phyloP scores from a whole-genome alignment of 2,113 vertebrate genomes.

The Brachirus orientalis region DNA sequence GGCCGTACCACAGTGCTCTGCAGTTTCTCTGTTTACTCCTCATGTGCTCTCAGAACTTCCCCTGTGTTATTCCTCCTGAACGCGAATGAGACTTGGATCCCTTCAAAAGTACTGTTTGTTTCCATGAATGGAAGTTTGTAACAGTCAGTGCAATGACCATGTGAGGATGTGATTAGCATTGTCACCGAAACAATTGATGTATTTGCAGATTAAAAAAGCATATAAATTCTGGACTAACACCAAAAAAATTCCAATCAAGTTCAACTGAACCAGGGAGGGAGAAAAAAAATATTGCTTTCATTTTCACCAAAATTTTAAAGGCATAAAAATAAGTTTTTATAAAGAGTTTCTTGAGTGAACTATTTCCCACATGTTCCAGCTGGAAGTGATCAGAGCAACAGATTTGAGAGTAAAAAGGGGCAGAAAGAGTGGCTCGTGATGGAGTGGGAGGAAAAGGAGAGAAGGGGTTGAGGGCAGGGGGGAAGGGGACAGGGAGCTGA shows the following conservation, averaged over 20 bases:
- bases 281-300: neutral
- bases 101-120: no score
- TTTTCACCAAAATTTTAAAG: neutral
- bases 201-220: neutral
- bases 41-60: neutral
- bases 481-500: slow-evolving; percentile 39
- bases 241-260: neutral
- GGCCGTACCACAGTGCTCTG: neutral
- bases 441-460: slow-evolving; percentile 64
- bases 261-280: neutral
- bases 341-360: slow-evolving; percentile 20
- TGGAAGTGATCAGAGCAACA: slow-evolving; percentile 64
- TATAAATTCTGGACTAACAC: neutral
- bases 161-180: neutral
- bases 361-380: slow-evolving; percentile 46
- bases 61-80: no score
- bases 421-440: slow-evolving; percentile 56
- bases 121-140: no score
- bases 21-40: neutral
- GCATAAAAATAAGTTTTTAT: neutral
- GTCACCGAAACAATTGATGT: neutral
- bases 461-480: slow-evolving; percentile 53
- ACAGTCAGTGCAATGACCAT: no score
- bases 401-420: slow-evolving; percentile 57
- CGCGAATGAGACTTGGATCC: no score